Conservation (phyloP, 2,797 vertebrate genomes). For the Dermochelys coriacea region DNA sequence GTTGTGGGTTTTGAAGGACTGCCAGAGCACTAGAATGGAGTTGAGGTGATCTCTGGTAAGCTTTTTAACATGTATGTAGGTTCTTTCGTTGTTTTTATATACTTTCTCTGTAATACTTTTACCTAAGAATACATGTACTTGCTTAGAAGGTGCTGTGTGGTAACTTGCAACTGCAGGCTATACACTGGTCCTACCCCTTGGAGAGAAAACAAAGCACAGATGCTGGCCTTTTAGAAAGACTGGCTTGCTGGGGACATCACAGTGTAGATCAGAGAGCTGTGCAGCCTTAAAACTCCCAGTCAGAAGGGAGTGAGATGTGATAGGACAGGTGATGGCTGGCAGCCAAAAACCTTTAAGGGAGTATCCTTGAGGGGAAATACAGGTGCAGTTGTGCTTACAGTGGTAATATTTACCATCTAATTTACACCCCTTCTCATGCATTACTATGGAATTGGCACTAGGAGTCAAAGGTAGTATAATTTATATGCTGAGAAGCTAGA, state of each 20-base stretch:
- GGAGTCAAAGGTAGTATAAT: background rate
- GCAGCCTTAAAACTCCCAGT: background rate
- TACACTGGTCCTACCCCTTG: background rate
- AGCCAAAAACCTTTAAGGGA: background rate
- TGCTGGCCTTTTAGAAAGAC: background rate
- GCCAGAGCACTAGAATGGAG: background rate
- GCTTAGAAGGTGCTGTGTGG: background rate
- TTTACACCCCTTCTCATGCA: slow-evolving; percentile 18
- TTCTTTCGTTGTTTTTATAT: background rate
- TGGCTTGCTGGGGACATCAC: background rate
- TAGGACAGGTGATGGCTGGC: background rate
- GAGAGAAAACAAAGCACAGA: background rate
- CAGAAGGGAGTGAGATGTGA: background rate
- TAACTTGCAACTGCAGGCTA: background rate
- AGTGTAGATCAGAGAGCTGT: background rate
- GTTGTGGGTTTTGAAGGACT: background rate
- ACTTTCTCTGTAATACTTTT: background rate
- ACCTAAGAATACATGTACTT: background rate
- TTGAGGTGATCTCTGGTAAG: background rate
- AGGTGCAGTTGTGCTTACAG: background rate
- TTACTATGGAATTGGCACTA: slow-evolving; percentile 31
- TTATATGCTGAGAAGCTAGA: slow-evolving; percentile 17
- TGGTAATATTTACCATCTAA: background rate
- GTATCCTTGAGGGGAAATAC: background rate
- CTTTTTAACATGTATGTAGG: background rate